phyloP scores from a whole-genome alignment of 2,113 vertebrate genomes.

The Strix uralensis region DNA sequence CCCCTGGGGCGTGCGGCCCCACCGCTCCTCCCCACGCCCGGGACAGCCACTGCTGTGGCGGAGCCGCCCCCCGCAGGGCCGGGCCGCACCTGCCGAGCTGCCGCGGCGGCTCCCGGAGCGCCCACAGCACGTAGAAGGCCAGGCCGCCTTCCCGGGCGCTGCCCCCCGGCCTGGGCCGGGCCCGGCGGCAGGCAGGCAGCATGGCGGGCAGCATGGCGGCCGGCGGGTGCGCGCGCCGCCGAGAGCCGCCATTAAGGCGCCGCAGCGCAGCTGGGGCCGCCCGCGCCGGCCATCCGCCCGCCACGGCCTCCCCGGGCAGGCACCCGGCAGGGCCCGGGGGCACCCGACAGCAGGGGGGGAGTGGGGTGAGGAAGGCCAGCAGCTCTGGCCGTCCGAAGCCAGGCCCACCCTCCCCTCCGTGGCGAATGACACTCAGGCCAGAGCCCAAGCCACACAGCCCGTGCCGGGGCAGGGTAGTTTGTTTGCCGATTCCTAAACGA shows the following conservation, averaged over 20 bases:
- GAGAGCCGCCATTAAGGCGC: background rate
- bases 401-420: accelerated
- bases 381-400: accelerated
- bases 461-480: too few species aligned
- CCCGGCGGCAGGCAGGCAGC: background rate
- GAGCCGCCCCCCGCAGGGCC: too few species aligned
- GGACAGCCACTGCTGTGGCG: too few species aligned
- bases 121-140: slow-evolving; percentile 81
- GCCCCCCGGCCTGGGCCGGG: background rate
- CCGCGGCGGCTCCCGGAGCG: slow-evolving; percentile 75
- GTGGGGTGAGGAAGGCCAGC: accelerated
- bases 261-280: background rate
- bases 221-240: accelerated
- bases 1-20: accelerated
- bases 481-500: accelerated
- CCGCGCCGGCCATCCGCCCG: background rate
- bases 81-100: slow-evolving; percentile 75
- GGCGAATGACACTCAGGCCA: accelerated
- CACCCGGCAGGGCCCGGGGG: too few species aligned
- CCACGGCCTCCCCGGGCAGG: background rate
- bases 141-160: background rate
- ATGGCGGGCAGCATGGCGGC: background rate
- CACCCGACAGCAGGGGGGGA: too few species aligned
- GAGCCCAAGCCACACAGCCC: accelerated
- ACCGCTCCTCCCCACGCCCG: background rate